Percentiles rank a stretch among this genome's conserved stretches.
Evolutionary conservation across 2,797 vertebrate genomes (phyloP).

Genomic region (Melanotaenia boesemani): DNA sequence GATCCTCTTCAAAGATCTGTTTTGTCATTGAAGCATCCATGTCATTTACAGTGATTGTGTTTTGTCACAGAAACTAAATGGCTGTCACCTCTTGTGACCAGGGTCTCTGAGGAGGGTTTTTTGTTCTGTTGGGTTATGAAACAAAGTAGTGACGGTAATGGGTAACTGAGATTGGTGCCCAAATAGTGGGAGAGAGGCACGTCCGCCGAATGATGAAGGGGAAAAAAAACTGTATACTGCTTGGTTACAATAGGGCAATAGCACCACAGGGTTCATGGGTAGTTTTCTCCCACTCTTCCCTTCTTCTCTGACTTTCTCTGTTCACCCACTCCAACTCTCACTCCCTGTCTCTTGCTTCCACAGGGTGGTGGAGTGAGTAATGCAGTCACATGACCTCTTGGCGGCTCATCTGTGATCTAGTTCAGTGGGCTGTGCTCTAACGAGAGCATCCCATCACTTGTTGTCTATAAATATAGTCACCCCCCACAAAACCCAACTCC

Average conservation of each 20-base stretch:
- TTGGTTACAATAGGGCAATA: constrained; percentile 59
- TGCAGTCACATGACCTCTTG: constrained; percentile 83
- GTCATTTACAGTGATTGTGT: constrained; percentile 36
- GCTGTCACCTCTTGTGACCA: constrained; percentile 34
- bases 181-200: constrained; percentile 47
- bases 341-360: constrained; percentile 61
- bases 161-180: constrained; percentile 63
- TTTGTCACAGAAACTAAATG: constrained; percentile 38
- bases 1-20: constrained; percentile 37
- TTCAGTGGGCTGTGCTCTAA: constrained; percentile 80
- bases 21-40: constrained; percentile 14
- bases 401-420: constrained; percentile 80
- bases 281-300: constrained; percentile 39
- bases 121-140: constrained; percentile 53
- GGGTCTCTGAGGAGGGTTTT: constrained; percentile 17
- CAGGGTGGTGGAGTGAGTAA: constrained; percentile 77
- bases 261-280: constrained; percentile 52
- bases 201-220: constrained; percentile 47
- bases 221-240: constrained; percentile 61
- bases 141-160: constrained; percentile 54
- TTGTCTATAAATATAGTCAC: constrained; percentile 85
- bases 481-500: constrained; percentile 47
- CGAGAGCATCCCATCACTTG: constrained; percentile 84
- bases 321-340: constrained; percentile 19
- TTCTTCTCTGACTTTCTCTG: constrained; percentile 28